Evolutionary conservation across 2,888 invertebrate species (phyloP), one percentile per base, ranked within the genome.

Genomic region (Eulithis testata): DNA sequence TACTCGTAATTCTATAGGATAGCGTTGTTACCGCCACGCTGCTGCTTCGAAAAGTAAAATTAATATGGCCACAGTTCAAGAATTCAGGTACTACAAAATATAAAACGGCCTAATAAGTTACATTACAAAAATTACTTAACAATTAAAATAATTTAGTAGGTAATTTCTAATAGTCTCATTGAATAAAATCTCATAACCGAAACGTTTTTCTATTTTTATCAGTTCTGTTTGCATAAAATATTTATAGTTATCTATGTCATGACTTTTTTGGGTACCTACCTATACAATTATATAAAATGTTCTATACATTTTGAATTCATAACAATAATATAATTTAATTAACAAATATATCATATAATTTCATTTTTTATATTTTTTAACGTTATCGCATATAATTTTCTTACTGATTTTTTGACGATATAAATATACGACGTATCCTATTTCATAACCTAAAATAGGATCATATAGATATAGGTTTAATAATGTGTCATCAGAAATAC

Each of bases 41-140:
- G 75, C 75, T 73, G 78, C 80, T 77, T 76, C 77, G 76, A 78
- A 75, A 75, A 83, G 77, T 85, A 86, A 83, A 86, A 89, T 83
- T 88, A 90, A 88, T 91, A 92, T 92, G 92, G 92, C 91, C 91
- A 91, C 92, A 83, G 83, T 87, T 85, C 77, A 88, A 87, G 88
- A 91, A 89, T 91, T 93, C 92, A 93, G 92, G 93, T 92, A 93
- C 92, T 88, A 90, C 78, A 87, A 86, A 86, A 87, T 80, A 88
- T 76, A 84, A 84, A 82, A 80, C 79, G 84, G 86, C 84, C 82
- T 83, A 85, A 87, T 88, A 90, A 87, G 88, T 85, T 81, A 80
- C 63, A 83, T 85, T 86, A 82, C 80, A 70, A 76, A 75, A 81
- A 84, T 82, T 81, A 80, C 85, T 87, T 87, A 86, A 73, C 82